Base-by-base conservation (phyloP, 2,797 vertebrate genomes). In the Tragopan temminckii region DNA sequence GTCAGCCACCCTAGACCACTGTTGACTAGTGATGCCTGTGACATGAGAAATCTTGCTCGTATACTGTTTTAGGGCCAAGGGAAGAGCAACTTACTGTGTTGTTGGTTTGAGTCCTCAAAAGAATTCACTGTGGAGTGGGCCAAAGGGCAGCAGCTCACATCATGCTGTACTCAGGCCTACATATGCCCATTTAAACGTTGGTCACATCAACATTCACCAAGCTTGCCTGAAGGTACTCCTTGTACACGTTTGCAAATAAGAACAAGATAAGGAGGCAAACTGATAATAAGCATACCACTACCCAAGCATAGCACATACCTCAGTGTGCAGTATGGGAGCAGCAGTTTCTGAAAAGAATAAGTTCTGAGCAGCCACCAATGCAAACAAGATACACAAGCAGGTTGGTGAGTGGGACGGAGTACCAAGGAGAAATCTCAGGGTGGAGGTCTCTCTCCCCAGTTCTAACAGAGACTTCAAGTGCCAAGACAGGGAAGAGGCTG, bases 321-420 rank as follows among this genome's bases (percentile, higher is more conserved):
- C 31, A 9, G 7, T 38, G 5, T 46, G 42, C 40, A 85, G 71
- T 6, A 67, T 0, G 2, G 0, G 5, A 76, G 11, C 1, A 4
- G 8, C 31, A 31, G 46, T 42, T 89, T 66, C 3, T 17, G 42
- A 6, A 48, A 31, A 58, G 14, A 67, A 17, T 21, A 23, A 17
- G 10, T 11, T 13, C 64, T 70, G 36, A 52, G 5, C 1, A 80
- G 7, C 27, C 24, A 68, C 0, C 8, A 4, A 31, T 24, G 7
- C 4, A 74, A 85, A 46, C 1, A 31, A 38, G 15, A 45, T 38
- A 45, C 11, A 50, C 5, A 62, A 7, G 15, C 35, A 89, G 35
- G 23, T 12, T 75, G 16, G 31, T 4, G 1, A 81, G 12, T 21
- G 18, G 11, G 24, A 38, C 18, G 66, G 8, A 16, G 29, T 62